Evolutionary conservation across 2,113 vertebrate genomes (phyloP).

Genomic region (Phrynocephalus versicolor): DNA sequence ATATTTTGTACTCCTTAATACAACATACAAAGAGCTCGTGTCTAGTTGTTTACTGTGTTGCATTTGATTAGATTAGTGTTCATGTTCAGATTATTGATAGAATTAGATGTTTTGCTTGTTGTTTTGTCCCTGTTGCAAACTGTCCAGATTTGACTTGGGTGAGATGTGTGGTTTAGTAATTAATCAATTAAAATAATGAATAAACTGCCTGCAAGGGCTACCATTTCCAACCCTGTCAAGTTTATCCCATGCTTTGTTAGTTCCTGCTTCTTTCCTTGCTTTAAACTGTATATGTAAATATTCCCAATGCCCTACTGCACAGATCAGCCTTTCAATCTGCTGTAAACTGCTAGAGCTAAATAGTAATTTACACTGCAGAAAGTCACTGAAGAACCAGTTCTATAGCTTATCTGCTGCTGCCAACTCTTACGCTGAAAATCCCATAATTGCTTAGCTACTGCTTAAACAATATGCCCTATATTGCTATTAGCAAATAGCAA

Average conservation of each 20-base stretch:
- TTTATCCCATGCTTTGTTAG: not conserved
- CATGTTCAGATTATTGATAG: no score
- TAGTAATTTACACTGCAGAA: conserved; percentile 17
- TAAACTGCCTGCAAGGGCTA: not conserved
- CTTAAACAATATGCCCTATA: conserved; percentile 12
- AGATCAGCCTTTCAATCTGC: not conserved
- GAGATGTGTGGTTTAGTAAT: no score
- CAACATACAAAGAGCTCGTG: no score
- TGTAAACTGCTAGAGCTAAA: not conserved
- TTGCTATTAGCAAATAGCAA: not conserved
- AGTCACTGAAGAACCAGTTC: conserved; percentile 1
- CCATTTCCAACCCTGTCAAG: not conserved
- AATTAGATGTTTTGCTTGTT: no score
- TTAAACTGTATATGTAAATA: not conserved
- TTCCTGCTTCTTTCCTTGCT: not conserved
- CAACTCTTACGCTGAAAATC: conserved; percentile 11
- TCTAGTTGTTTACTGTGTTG: no score
- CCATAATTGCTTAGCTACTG: conserved; percentile 16
- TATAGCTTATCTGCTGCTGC: conserved; percentile 5
- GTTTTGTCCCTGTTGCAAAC: no score
- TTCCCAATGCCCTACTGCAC: not conserved
- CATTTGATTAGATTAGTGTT: no score
- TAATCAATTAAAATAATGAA: no score
- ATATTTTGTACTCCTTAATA: no score
- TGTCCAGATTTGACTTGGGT: no score